Evolutionary conservation across 2,797 vertebrate species (phyloP).

Genomic region (Sylvilagus floridanus): DNA sequence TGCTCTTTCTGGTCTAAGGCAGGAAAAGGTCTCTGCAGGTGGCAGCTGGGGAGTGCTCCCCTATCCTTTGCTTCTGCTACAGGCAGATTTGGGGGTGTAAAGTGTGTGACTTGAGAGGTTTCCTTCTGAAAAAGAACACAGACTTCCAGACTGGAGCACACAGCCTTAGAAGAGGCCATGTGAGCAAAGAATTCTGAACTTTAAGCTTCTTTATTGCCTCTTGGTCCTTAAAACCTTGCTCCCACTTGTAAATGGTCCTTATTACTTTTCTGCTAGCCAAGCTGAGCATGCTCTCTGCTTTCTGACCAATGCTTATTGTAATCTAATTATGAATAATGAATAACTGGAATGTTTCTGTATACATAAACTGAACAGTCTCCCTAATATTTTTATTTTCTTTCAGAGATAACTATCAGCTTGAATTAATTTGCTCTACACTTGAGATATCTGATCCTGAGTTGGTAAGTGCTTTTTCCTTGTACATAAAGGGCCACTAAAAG

Average conservation of each 20-base stretch:
- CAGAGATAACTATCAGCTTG: conserved; percentile 11
- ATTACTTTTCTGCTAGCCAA: not conserved
- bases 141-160: not conserved
- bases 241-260: not conserved
- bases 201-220: not conserved
- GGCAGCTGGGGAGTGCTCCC: not conserved
- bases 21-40: not conserved
- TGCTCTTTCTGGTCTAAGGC: not conserved
- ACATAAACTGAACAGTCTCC: not conserved
- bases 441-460: not conserved
- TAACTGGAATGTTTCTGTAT: not conserved
- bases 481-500: conserved; percentile 16
- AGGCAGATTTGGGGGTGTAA: not conserved
- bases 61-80: not conserved
- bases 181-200: not conserved
- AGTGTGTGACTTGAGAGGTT: not conserved
- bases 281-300: not conserved
- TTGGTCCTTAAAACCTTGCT: not conserved
- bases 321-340: not conserved
- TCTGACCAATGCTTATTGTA: not conserved
- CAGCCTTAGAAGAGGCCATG: not conserved
- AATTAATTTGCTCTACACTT: conserved; percentile 50
- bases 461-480: not conserved
- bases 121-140: conserved; percentile 1
- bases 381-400: conserved; percentile 42